Base-by-base conservation (phyloP, 2,797 vertebrate genomes). In the Tangara arthus region DNA sequence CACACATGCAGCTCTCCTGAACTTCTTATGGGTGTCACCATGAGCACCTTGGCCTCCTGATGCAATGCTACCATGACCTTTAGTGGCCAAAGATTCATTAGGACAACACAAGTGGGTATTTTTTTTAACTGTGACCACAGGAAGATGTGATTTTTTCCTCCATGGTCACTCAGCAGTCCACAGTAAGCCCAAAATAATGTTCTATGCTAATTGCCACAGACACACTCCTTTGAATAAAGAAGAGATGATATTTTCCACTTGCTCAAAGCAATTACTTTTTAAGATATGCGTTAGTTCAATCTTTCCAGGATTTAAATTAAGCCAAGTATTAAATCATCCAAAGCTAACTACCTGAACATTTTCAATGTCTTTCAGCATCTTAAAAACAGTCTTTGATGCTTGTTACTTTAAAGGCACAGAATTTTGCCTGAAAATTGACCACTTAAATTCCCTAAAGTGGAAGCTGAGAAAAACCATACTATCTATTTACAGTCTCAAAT, bases 261-360 rank as follows among this genome's bases (percentile, higher is more conserved):
- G 63, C 83, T 89, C 70, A 90, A 84, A 92, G 88, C 75, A 95
- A 89, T 82, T 94, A 68, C 56, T 15, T 84, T 60, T 60, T 55
- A 69, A 92, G 88, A 84, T 56, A 87, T 1, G 27, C 0, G 0
- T 92, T 82, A 93, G 70, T 63, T 87, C 80, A 77, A 52, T 87
- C 81, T 89, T 95, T 64, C 52, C 71, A 68, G 81, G 76, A 90
- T 86, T 94, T 94, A 95, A 94, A 94, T 88, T 94, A 95, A 95
- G 63, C 57, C 70, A 59, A 93, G 55, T 55, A 90, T 88, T 95
- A 94, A 95, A 93, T 84, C 50, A 78, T 60, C 82, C 63, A 78
- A 90, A 91, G 49, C 66, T 77, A 95, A 81, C 77, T 77, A 92
- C 86, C 90, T 95, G 77, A 84, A 87, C 10, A 21, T 64, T 89